Percentiles rank a stretch among this genome's conserved stretches.
These are phyloP conservation scores for Dasysyrphus albostriatus DNA, from an alignment of 2,888 invertebrate genomes.

Conservation along the genomic window DNA sequence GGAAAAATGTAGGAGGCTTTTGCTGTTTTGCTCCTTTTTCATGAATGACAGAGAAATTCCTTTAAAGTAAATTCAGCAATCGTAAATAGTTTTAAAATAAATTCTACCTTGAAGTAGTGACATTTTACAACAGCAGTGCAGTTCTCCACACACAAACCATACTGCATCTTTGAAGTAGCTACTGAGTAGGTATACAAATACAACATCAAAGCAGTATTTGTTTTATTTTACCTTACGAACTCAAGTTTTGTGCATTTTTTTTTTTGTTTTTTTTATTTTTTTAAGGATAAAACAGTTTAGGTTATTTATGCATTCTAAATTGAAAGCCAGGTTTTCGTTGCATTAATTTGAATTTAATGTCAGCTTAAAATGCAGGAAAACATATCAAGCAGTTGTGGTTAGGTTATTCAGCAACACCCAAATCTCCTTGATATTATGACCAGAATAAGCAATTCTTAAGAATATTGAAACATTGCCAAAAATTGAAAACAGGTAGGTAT, in stretches of 20 bases:
- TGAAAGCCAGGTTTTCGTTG: slow-evolving; percentile 46
- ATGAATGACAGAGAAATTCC: slow-evolving; percentile 10
- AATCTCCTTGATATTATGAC: slow-evolving; percentile 39
- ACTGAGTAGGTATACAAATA: not conserved
- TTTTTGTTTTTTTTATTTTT: not conserved
- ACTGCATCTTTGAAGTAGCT: slow-evolving; percentile 28
- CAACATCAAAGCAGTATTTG: slow-evolving; percentile 34
- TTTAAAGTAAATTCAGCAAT: slow-evolving; percentile 40
- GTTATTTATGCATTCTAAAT: slow-evolving; percentile 38
- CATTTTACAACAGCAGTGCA: slow-evolving; percentile 17
- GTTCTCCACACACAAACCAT: slow-evolving; percentile 9
- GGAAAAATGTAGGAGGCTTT: slow-evolving; percentile 25
- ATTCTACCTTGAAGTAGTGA: slow-evolving; percentile 28
- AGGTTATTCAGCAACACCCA: slow-evolving; percentile 29
- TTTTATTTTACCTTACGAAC: slow-evolving; percentile 4
- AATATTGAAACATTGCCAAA: slow-evolving; percentile 65
- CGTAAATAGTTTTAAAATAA: slow-evolving; percentile 39
- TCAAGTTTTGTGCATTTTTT: slow-evolving; percentile 11
- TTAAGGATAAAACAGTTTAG: slow-evolving; percentile 24
- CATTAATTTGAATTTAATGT: slow-evolving; percentile 48
- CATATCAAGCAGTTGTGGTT: slow-evolving; percentile 32
- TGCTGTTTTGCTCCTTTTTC: not conserved
- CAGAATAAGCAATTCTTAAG: slow-evolving; percentile 29
- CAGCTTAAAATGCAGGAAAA: slow-evolving; percentile 42
- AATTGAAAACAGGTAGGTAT: slow-evolving; percentile 33